Conservation (phyloP, 2,113 vertebrate species). For the Seriola dumerili region DNA sequence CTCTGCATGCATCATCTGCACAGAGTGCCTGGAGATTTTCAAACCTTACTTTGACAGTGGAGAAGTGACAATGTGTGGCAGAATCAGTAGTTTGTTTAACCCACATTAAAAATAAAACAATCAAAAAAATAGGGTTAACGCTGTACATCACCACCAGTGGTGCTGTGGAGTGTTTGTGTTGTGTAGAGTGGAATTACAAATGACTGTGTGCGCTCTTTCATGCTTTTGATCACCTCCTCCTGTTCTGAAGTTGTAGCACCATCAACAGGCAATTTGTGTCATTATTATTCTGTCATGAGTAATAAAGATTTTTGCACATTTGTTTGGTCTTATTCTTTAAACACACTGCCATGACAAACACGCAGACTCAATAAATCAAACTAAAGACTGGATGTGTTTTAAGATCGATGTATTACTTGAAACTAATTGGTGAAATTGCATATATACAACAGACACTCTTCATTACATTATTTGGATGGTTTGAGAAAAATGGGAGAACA, state of each 20-base stretch:
- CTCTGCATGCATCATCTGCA: slow-evolving; percentile 61
- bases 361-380: slow-evolving; percentile 39
- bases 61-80: slow-evolving; percentile 31
- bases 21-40: slow-evolving; percentile 41
- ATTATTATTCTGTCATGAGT: slow-evolving; percentile 64
- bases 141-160: slow-evolving; percentile 32
- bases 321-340: slow-evolving; percentile 32
- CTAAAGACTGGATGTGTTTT: slow-evolving; percentile 31
- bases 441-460: slow-evolving; percentile 61
- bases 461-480: slow-evolving; percentile 36
- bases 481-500: slow-evolving; percentile 14
- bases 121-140: slow-evolving; percentile 6
- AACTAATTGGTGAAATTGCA: slow-evolving; percentile 45
- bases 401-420: slow-evolving; percentile 64
- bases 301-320: slow-evolving; percentile 81
- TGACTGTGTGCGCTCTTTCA: slow-evolving; percentile 26
- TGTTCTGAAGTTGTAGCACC: slow-evolving; percentile 62
- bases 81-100: slow-evolving; percentile 29
- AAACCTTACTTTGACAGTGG: slow-evolving; percentile 31
- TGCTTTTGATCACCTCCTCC: slow-evolving; percentile 28
- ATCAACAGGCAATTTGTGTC: slow-evolving; percentile 61
- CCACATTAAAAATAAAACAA: slow-evolving; percentile 11
- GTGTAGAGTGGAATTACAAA: slow-evolving; percentile 40
- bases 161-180: slow-evolving; percentile 50
- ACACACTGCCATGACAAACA: not conserved